Conservation (phyloP, 2,888 invertebrate genomes). For the Automeris io region DNA sequence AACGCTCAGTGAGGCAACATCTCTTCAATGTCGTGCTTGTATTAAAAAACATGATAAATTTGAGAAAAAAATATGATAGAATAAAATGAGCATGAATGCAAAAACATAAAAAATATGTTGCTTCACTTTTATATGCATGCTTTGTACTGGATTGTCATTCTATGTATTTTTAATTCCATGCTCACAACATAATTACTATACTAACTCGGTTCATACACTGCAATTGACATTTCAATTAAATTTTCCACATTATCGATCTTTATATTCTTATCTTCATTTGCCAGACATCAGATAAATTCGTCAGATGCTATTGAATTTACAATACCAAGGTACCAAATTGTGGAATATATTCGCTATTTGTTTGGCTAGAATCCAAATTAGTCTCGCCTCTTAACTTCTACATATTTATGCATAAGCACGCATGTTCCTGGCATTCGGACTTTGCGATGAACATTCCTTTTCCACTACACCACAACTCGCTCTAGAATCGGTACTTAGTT, state of each 20-base stretch:
- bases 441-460: conserved; percentile 10
- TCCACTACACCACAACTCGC: background rate
- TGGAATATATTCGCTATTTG: conserved; percentile 21
- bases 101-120: no score
- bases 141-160: no score
- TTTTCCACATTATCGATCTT: background rate
- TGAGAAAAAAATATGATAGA: no score
- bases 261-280: background rate
- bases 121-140: no score
- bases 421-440: conserved; percentile 15
- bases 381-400: conserved; percentile 19
- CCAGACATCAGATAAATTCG: background rate
- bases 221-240: conserved; percentile 1
- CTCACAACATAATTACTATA: no score
- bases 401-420: conserved; percentile 26
- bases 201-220: background rate
- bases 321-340: background rate
- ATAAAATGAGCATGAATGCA: no score
- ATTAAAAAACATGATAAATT: no score
- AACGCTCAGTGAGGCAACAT: no score
- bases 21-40: no score
- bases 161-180: no score
- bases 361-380: conserved; percentile 32
- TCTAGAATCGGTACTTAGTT: background rate
- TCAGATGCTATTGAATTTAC: conserved; percentile 5